These are phyloP conservation scores for Meteorus sp. DNA, from an alignment of 1,140 invertebrate species.

Conservation along the genomic window DNA sequence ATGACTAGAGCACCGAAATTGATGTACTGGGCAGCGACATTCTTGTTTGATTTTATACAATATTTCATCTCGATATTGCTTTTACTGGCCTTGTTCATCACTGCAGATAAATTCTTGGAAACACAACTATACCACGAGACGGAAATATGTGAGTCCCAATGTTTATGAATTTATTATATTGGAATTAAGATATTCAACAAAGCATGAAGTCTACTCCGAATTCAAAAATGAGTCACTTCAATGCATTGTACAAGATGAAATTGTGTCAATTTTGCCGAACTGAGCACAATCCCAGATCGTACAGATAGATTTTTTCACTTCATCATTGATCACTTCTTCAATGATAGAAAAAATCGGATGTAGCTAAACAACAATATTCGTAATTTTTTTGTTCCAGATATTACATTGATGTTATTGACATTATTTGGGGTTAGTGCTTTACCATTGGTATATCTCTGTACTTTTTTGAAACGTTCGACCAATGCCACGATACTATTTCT, in stretches of 20 bases:
- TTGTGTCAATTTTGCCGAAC: too few species aligned
- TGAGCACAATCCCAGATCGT: too few species aligned
- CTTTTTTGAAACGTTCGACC: slow-evolving; percentile 46
- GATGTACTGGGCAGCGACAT: slow-evolving; percentile 61
- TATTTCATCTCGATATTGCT: slow-evolving; percentile 24
- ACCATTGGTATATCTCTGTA: slow-evolving; percentile 43
- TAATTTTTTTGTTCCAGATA: not conserved
- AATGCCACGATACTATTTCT: slow-evolving; percentile 41
- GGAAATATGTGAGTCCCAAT: slow-evolving; percentile 23
- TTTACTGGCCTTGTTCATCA: slow-evolving; percentile 17
- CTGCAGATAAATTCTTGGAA: slow-evolving; percentile 17
- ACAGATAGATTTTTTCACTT: too few species aligned
- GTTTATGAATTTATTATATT: too few species aligned
- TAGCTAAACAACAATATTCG: not conserved
- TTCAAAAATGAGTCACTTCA: not conserved
- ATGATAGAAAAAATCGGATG: not conserved
- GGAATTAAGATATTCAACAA: too few species aligned
- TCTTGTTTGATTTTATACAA: slow-evolving; percentile 57
- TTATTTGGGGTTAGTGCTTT: slow-evolving; percentile 48
- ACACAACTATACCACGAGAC: slow-evolving; percentile 23
- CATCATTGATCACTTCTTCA: not conserved
- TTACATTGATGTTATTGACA: slow-evolving; percentile 43
- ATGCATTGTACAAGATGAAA: too few species aligned
- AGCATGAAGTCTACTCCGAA: not conserved
- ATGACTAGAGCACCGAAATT: slow-evolving; percentile 63